Evolutionary conservation across 2,113 vertebrate genomes (phyloP).

Genomic region (Brachypteracias leptosomus): DNA sequence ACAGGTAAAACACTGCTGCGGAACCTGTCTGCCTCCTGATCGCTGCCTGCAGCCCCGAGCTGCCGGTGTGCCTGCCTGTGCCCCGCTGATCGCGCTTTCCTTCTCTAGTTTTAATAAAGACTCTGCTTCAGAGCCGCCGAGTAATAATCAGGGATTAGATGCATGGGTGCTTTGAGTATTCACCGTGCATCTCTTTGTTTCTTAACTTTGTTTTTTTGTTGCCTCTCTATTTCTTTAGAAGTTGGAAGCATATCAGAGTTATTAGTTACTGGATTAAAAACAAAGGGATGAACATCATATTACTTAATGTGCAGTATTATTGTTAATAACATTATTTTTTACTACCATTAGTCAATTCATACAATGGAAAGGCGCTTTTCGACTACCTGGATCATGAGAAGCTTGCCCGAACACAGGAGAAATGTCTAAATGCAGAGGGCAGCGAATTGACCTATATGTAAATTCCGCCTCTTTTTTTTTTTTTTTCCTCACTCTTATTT

Average conservation of each 20-base stretch:
- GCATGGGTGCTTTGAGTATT: not conserved
- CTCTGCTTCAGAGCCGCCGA: not conserved
- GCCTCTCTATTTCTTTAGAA: not conserved
- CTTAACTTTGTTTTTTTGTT: not conserved
- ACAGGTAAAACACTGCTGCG: not conserved
- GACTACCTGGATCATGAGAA: not conserved
- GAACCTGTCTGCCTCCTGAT: not conserved
- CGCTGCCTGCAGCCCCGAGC: not conserved
- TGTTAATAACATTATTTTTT: not conserved
- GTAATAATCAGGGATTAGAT: slow-evolving; percentile 3
- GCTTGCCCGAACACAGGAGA: not conserved
- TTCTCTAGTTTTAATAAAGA: not conserved
- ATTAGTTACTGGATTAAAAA: slow-evolving; percentile 37
- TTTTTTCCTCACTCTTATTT: not conserved
- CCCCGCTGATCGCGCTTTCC: not conserved
- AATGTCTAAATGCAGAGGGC: not conserved
- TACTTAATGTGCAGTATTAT: not conserved
- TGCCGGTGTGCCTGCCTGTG: not conserved
- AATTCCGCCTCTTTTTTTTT: not conserved
- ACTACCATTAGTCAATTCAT: not conserved
- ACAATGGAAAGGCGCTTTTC: not conserved
- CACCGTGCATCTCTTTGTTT: not conserved
- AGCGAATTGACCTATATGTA: not conserved
- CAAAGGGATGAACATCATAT: not conserved
- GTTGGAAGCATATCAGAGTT: not conserved